These are phyloP conservation scores for Triplophysa bombifrons DNA, from an alignment of 2,797 vertebrate genomes.

Conservation along the genomic window DNA sequence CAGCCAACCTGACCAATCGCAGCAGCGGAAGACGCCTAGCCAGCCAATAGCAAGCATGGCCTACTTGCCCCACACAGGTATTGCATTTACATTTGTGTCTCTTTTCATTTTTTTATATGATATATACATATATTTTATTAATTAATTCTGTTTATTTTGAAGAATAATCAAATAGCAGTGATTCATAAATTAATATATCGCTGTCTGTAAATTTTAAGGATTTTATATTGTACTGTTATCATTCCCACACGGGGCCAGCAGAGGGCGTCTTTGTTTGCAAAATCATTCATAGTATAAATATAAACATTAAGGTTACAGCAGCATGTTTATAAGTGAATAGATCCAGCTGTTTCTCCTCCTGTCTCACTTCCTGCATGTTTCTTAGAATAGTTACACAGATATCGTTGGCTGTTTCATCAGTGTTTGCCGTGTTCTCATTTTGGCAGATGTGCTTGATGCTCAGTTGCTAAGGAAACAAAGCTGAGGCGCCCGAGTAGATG, in stretches of 20 bases:
- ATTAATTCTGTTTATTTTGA: too few relatives aligned
- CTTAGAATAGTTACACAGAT: neutral
- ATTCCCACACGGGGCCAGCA: neutral
- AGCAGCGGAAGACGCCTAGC: constrained; percentile 65
- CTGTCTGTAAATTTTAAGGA: too few relatives aligned
- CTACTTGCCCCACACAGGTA: constrained; percentile 76
- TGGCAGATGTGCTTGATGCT: constrained; percentile 71
- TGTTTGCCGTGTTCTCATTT: constrained; percentile 63
- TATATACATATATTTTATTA: neutral
- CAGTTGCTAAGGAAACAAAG: constrained; percentile 80
- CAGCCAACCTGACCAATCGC: constrained; percentile 61
- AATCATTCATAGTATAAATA: neutral
- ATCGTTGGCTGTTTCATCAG: neutral
- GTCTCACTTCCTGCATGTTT: constrained; percentile 1
- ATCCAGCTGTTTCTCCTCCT: neutral
- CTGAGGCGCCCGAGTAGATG: constrained; percentile 72
- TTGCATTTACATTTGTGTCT: neutral
- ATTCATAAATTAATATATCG: too few relatives aligned
- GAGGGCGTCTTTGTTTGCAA: neutral
- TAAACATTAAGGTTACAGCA: neutral
- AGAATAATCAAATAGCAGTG: too few relatives aligned
- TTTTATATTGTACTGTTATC: neutral
- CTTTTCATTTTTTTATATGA: neutral
- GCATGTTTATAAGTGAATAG: neutral
- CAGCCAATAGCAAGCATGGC: constrained; percentile 71